phyloP scores from a whole-genome alignment of 2,113 vertebrate genomes.

The Megalops atlanticus region DNA sequence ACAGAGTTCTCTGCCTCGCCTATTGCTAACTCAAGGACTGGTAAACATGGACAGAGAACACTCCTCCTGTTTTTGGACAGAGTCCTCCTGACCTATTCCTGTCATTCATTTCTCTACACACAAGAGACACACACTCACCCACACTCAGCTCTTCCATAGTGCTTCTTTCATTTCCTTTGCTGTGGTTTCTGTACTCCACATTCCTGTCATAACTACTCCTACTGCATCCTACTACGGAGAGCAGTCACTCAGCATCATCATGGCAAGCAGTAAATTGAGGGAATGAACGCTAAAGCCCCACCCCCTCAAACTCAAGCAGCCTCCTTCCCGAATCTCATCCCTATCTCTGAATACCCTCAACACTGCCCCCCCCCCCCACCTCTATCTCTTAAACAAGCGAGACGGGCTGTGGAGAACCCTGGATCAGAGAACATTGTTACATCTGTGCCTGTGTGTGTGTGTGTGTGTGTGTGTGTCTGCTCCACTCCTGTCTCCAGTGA shows the following conservation, averaged over 20 bases:
- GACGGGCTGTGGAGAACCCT: slow-evolving; percentile 15
- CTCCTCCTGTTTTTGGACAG: no score
- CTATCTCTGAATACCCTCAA: no score
- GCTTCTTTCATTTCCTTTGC: neutral
- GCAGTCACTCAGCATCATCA: neutral
- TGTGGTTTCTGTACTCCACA: neutral
- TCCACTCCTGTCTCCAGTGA: neutral
- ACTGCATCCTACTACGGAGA: neutral
- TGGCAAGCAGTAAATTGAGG: neutral
- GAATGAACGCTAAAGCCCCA: neutral
- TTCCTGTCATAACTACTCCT: neutral
- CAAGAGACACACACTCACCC: no score
- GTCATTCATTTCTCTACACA: no score
- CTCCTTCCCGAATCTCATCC: neutral
- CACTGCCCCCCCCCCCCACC: slow-evolving; percentile 3
- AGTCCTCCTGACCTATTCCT: no score
- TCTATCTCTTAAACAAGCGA: slow-evolving; percentile 29
- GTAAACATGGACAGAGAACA: no score
- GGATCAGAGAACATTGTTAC: neutral
- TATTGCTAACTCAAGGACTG: no score
- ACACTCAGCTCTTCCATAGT: neutral
- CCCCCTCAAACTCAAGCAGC: neutral
- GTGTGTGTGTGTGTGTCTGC: neutral
- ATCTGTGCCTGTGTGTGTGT: neutral
- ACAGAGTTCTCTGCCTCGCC: no score